phyloP scores from a whole-genome alignment of 2,888 invertebrate species.

The Hypercompe scribonia region DNA sequence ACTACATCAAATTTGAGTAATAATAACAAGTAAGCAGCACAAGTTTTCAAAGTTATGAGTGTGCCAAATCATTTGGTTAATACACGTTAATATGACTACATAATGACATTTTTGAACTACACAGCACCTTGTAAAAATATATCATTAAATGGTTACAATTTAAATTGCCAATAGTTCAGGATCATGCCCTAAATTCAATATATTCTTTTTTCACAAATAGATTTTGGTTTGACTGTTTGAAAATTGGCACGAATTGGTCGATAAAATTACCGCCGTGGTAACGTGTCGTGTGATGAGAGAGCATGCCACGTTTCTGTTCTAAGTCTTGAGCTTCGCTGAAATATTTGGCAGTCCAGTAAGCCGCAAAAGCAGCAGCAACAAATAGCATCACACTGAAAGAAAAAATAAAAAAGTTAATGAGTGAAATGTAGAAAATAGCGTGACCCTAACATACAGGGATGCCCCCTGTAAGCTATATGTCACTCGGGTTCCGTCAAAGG shows the following conservation, averaged over 20 bases:
- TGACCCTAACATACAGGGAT: no score
- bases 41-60: no score
- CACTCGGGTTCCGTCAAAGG: no score
- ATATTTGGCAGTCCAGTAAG: conserved; percentile 9
- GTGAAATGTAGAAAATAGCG: no score
- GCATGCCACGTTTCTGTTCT: neutral
- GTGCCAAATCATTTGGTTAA: no score
- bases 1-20: neutral
- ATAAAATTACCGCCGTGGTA: neutral
- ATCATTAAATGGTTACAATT: neutral
- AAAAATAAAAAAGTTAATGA: neutral
- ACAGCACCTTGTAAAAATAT: neutral
- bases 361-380: conserved; percentile 10
- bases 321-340: neutral
- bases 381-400: conserved; percentile 9
- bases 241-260: neutral
- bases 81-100: no score
- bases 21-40: neutral
- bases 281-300: neutral
- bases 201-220: neutral
- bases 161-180: neutral
- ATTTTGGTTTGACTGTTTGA: neutral
- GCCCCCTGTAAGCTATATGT: no score
- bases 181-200: conserved; percentile 7
- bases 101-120: no score